Evolutionary conservation across 2,797 vertebrate species (phyloP).

Genomic region (Sebastes nivosus): DNA sequence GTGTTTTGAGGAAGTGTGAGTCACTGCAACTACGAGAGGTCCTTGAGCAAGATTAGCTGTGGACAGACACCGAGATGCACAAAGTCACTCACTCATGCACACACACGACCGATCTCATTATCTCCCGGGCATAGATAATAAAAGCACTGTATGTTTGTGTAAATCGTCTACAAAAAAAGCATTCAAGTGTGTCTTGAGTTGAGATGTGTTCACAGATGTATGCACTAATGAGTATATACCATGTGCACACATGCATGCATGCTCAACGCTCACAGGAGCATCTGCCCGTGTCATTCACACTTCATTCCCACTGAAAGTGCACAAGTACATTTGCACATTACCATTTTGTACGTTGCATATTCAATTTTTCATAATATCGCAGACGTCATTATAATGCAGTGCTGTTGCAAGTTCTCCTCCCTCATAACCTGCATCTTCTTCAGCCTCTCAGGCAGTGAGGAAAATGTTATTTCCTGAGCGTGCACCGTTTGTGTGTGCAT

Average conservation of each 20-base stretch:
- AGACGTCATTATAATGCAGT: constrained; percentile 45
- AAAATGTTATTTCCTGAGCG: constrained; percentile 21
- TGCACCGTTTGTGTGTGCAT: background rate
- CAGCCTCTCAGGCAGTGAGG: constrained; percentile 9
- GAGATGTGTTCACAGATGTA: constrained; percentile 20
- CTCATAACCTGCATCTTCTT: constrained; percentile 22
- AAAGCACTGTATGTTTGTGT: background rate
- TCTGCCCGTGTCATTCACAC: constrained; percentile 28
- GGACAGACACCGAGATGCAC: background rate
- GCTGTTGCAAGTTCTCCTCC: constrained; percentile 9
- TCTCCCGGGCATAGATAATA: background rate
- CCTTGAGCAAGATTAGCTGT: background rate
- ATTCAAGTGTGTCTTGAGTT: constrained; percentile 3
- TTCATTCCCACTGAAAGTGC: constrained; percentile 8
- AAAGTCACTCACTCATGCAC: background rate
- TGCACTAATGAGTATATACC: constrained; percentile 30
- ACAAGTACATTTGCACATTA: constrained; percentile 30
- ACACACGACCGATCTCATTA: background rate
- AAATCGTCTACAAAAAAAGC: background rate
- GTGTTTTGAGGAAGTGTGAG: background rate
- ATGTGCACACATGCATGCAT: background rate
- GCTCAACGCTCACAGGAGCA: constrained; percentile 9
- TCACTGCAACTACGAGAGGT: background rate
- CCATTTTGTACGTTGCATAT: constrained; percentile 21
- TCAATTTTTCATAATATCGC: constrained; percentile 22